Percentiles rank a stretch among this genome's conserved stretches.
Conservation (phyloP, 2,113 vertebrate genomes). For the Rana temporaria region DNA sequence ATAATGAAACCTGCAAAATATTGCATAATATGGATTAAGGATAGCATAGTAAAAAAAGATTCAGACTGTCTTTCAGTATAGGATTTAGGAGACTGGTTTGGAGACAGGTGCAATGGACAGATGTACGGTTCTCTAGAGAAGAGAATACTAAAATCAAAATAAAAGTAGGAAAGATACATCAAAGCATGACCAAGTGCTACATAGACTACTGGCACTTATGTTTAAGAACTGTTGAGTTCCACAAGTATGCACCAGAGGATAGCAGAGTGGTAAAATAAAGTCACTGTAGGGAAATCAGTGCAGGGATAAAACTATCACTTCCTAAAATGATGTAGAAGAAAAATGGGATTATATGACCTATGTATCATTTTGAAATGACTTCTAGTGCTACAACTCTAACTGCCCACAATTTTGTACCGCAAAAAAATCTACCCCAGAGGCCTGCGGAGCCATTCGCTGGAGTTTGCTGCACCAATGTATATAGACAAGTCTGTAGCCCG, state of each 20-base stretch:
- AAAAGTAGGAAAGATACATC: not conserved
- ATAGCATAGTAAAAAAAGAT: too few relatives aligned
- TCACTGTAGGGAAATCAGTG: slow-evolving; percentile 13
- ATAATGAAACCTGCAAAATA: not conserved
- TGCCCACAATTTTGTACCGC: not conserved
- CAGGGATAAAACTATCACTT: slow-evolving; percentile 3
- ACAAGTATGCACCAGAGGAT: slow-evolving; percentile 1
- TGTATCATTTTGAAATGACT: slow-evolving; percentile 30
- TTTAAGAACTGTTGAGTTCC: not conserved
- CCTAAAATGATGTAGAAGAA: not conserved
- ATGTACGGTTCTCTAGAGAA: not conserved
- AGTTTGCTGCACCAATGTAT: not conserved
- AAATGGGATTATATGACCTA: not conserved
- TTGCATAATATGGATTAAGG: too few relatives aligned
- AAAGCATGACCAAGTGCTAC: not conserved
- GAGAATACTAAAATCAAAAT: not conserved
- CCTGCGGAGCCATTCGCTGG: not conserved
- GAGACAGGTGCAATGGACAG: not conserved
- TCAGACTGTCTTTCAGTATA: too few relatives aligned
- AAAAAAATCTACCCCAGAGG: not conserved
- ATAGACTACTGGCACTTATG: not conserved
- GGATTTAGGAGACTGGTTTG: not conserved
- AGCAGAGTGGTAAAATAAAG: not conserved
- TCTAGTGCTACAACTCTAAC: not conserved
- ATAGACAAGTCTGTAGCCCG: not conserved